Conservation (phyloP, 2,797 vertebrate species). For the Acrossocheilus fasciatus region DNA sequence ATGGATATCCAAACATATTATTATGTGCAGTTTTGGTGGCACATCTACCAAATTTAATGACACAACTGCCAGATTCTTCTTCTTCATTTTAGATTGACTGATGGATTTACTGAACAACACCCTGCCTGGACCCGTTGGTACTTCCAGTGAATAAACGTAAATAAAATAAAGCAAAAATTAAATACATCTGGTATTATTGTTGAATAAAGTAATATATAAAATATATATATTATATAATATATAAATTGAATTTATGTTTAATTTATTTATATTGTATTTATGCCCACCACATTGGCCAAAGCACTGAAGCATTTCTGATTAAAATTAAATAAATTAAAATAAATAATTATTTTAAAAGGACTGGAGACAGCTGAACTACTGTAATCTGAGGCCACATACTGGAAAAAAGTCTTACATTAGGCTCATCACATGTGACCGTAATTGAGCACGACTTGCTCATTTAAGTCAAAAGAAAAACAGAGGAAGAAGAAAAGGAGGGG, state of each 20-base stretch:
- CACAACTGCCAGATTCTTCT: background rate
- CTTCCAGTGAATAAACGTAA: background rate
- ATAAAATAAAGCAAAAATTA: background rate
- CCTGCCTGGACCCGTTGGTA: background rate
- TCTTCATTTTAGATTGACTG: background rate
- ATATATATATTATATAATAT: no score
- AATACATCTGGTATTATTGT: background rate
- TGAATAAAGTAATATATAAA: no score
- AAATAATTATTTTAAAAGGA: no score
- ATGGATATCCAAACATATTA: conserved; percentile 5
- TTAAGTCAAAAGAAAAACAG: background rate
- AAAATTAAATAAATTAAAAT: background rate
- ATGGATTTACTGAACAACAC: background rate
- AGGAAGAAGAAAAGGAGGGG: background rate
- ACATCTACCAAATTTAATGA: background rate
- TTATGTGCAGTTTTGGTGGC: background rate
- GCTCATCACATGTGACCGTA: conserved; percentile 16
- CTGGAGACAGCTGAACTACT: background rate
- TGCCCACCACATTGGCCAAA: background rate
- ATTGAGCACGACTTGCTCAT: conserved; percentile 3
- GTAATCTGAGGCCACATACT: conserved; percentile 3
- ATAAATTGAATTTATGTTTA: background rate
- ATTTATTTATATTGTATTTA: background rate
- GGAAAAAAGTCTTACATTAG: background rate
- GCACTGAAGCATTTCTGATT: no score